Evolutionary conservation across 2,888 invertebrate genomes (phyloP).

Genomic region (Cylindroiulus punctatus): DNA sequence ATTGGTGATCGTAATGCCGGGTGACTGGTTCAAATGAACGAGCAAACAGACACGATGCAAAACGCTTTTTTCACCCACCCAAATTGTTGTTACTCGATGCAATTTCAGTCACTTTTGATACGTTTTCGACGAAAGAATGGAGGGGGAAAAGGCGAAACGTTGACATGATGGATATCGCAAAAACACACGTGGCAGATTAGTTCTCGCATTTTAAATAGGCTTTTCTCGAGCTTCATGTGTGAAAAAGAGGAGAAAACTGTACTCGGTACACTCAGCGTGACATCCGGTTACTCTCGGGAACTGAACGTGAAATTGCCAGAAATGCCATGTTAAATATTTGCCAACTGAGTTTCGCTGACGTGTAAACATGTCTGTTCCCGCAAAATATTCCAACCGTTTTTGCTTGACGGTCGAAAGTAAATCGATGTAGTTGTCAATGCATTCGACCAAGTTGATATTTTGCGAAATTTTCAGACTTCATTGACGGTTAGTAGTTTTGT

Average conservation of each 20-base stretch:
- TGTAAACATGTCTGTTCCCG: too few relatives aligned
- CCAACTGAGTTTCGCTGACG: too few relatives aligned
- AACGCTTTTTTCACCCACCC: conserved; percentile 7
- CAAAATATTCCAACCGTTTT: too few relatives aligned
- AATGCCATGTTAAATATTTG: too few relatives aligned
- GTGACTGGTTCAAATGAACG: conserved; percentile 24
- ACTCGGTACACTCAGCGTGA: background rate
- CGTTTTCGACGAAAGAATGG: conserved; percentile 11
- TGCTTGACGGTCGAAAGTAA: too few relatives aligned
- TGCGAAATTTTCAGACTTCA: too few relatives aligned
- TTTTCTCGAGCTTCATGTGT: background rate
- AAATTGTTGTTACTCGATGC: conserved; percentile 1
- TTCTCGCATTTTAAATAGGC: conserved; percentile 19
- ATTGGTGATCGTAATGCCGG: background rate
- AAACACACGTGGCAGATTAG: conserved; percentile 24
- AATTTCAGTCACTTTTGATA: conserved; percentile 32
- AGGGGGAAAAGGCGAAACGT: background rate
- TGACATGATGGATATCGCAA: conserved; percentile 9
- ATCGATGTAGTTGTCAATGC: too few relatives aligned
- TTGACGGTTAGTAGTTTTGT: too few relatives aligned
- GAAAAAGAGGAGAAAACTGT: background rate
- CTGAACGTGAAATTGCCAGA: too few relatives aligned
- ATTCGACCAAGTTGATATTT: too few relatives aligned
- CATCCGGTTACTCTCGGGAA: too few relatives aligned
- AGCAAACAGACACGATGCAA: conserved; percentile 30